phyloP scores from a whole-genome alignment of 2,797 vertebrate species.

The Etheostoma nigrum region DNA sequence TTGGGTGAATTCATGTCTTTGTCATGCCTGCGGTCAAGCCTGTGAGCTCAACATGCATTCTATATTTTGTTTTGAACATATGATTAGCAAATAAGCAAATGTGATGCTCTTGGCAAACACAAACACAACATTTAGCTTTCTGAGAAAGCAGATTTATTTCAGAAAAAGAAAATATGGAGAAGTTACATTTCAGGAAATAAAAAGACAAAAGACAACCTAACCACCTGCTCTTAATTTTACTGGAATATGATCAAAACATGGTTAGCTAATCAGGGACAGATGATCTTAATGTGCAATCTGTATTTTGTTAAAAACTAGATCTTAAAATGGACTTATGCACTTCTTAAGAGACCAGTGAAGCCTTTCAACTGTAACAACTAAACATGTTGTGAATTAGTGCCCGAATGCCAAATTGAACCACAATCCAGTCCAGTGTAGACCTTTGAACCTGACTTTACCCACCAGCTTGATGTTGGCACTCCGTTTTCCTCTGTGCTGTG shows the following conservation, averaged over 20 bases:
- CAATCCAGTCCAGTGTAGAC: constrained; percentile 68
- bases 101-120: constrained; percentile 70
- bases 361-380: constrained; percentile 74
- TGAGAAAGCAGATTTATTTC: constrained; percentile 66
- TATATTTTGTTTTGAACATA: constrained; percentile 75
- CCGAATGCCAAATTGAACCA: constrained; percentile 66
- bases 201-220: constrained; percentile 61
- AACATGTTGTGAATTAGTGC: constrained; percentile 78
- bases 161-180: constrained; percentile 33
- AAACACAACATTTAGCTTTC: constrained; percentile 62
- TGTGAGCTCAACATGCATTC: constrained; percentile 69
- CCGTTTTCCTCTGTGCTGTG: constrained; percentile 35
- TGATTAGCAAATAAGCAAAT: constrained; percentile 80
- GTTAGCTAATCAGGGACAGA: constrained; percentile 72
- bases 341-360: constrained; percentile 62
- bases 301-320: constrained; percentile 63
- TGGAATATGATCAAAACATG: constrained; percentile 78
- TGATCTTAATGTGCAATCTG: constrained; percentile 73
- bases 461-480: constrained; percentile 61
- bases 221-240: constrained; percentile 76
- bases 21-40: constrained; percentile 73
- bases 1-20: constrained; percentile 73
- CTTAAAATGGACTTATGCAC: constrained; percentile 69
- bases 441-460: constrained; percentile 73
- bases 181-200: constrained; percentile 65